phyloP scores from a whole-genome alignment of 1,140 invertebrate genomes.

The Liolophura sinensis region DNA sequence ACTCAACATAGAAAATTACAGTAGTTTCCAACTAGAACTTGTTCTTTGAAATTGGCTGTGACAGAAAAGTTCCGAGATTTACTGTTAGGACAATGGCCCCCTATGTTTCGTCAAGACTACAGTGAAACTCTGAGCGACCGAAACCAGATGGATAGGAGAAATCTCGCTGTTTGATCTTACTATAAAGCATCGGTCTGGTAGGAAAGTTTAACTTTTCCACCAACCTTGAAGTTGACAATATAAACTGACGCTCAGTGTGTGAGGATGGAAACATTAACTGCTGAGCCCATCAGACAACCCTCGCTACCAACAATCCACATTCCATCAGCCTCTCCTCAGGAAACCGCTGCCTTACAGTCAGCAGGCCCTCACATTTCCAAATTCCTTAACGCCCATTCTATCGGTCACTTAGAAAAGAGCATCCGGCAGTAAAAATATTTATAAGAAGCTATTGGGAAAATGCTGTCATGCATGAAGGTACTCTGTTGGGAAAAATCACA shows the following conservation, averaged over 20 bases:
- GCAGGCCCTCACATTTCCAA: too few relatives aligned
- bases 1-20: constrained; percentile 23
- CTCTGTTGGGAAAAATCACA: neutral
- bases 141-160: constrained; percentile 24
- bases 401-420: neutral
- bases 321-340: too few relatives aligned
- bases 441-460: too few relatives aligned
- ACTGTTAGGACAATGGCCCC: constrained; percentile 25
- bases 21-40: constrained; percentile 23
- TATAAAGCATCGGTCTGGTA: too few relatives aligned
- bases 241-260: too few relatives aligned
- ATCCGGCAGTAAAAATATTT: neutral
- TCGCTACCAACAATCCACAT: too few relatives aligned
- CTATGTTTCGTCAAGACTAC: constrained; percentile 20
- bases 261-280: too few relatives aligned
- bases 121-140: constrained; percentile 27
- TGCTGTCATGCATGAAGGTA: constrained; percentile 2
- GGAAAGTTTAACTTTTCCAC: too few relatives aligned
- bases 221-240: too few relatives aligned
- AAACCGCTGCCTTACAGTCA: too few relatives aligned
- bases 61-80: constrained; percentile 24
- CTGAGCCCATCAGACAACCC: too few relatives aligned
- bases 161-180: constrained; percentile 10
- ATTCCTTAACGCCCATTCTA: neutral
- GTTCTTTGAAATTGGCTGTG: constrained; percentile 26